Base-by-base conservation (phyloP, 2,888 invertebrate genomes). In the Embidobia sp. region DNA sequence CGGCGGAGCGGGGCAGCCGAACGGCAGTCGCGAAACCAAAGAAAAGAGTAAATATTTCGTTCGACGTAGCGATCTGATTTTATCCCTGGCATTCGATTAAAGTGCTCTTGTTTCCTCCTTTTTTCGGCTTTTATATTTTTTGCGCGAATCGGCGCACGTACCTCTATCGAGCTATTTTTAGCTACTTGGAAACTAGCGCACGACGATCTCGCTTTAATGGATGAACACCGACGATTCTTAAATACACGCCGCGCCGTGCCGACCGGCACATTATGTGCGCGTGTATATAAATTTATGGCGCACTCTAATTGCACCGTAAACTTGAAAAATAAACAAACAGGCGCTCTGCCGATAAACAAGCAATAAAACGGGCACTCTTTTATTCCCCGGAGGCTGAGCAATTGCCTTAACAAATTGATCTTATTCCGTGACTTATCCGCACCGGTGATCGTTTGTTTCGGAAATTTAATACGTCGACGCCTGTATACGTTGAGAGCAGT, bases 101-200 rank as follows among this genome's bases (percentile, higher is more conserved):
- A 70, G 53, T 66, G 57, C 19, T 64, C 59, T 75, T 67, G 40
- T 67, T 72, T 79, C 63, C 61, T 73, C 77, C 55, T 66, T 78
- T 76, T 74, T 61, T 59, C 37, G 29, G 53, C 31, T 66, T 63
- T 44, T 49, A 44, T 48, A 29, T 69, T 69, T 66, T 69, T 29
- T 48, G 10, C 40, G 35, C 18, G 67, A 48, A 75, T 61, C 63
- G 63, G 40, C 37, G 27, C 66, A 40, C 76, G 70, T 77, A 64
- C 18, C 19, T 44, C 22, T 22, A 7, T 35, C 48, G 10, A 13
- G 46, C 40, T 72, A 77, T 72, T 72, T 70, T 59, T 53, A 77
- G 67, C 61, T 48, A 44, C 67, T 72, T 72, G 67, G 42, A 72
- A 77, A 72, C 67, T 63, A 29, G 66, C 55, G 37, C 72, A 77